Evolutionary conservation across 2,888 invertebrate species (phyloP).

Genomic region (Netelia virgata): DNA sequence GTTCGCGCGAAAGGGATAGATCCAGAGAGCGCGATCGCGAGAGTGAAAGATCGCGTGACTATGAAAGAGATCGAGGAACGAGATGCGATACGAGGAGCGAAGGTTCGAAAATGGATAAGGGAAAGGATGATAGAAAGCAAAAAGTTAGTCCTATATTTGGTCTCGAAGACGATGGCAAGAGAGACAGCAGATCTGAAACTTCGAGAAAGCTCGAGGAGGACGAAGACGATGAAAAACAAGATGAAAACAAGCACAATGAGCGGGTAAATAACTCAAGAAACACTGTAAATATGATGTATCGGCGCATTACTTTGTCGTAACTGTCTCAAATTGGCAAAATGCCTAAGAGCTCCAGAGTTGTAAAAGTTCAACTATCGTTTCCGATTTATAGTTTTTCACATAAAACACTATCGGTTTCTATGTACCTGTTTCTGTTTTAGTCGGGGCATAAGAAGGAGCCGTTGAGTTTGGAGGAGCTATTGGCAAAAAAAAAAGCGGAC

Average conservation of each 20-base stretch:
- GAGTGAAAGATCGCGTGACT: slow-evolving; percentile 84
- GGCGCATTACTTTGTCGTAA: no score
- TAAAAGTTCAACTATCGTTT: no score
- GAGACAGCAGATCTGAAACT: slow-evolving; percentile 82
- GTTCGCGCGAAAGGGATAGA: slow-evolving; percentile 78
- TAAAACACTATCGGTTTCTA: not conserved
- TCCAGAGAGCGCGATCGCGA: slow-evolving; percentile 83
- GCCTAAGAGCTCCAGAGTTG: no score
- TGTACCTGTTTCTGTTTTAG: not conserved
- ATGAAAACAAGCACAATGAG: slow-evolving; percentile 79
- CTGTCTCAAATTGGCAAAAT: no score
- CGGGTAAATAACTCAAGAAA: not conserved
- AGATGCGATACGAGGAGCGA: slow-evolving; percentile 75
- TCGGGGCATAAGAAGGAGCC: slow-evolving; percentile 90
- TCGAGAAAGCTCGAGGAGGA: slow-evolving; percentile 78
- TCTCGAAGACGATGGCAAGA: slow-evolving; percentile 81
- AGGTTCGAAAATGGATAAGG: slow-evolving; percentile 76
- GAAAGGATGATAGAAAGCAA: slow-evolving; percentile 81
- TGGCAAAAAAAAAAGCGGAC: slow-evolving; percentile 98
- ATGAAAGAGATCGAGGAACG: slow-evolving; percentile 80
- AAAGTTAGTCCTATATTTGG: slow-evolving; percentile 82
- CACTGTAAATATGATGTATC: no score
- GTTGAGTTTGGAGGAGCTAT: slow-evolving; percentile 96
- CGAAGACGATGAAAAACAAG: slow-evolving; percentile 81
- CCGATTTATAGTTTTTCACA: no score